Conservation (phyloP, 1,140 invertebrate genomes). For the Leptopilina clavipes region DNA sequence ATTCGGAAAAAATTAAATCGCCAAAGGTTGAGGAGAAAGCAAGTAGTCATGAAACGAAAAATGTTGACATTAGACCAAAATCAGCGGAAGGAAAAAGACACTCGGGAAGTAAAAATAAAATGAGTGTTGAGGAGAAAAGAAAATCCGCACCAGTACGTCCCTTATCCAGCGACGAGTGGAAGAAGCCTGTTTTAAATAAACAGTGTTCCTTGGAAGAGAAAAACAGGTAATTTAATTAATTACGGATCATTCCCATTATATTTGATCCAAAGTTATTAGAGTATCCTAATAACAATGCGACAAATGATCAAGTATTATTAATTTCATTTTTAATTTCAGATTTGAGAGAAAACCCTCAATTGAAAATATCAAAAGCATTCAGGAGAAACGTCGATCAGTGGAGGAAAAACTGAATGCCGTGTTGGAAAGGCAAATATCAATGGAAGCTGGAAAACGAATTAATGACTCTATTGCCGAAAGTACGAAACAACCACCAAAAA, state of each 20-base stretch:
- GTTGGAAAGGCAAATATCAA: constrained; percentile 68
- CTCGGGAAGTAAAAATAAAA: constrained; percentile 49
- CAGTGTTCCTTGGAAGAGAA: constrained; percentile 67
- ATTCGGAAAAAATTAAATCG: constrained; percentile 33
- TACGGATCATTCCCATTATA: no score
- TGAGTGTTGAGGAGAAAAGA: constrained; percentile 65
- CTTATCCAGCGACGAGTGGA: constrained; percentile 62
- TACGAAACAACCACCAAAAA: constrained; percentile 37
- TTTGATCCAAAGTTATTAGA: no score
- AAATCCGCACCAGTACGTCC: constrained; percentile 69
- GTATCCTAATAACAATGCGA: no score
- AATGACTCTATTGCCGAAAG: constrained; percentile 41
- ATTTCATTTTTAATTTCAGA: constrained; percentile 51
- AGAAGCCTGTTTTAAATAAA: constrained; percentile 60
- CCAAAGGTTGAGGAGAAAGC: constrained; percentile 28
- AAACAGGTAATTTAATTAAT: constrained; percentile 48
- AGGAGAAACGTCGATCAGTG: constrained; percentile 69
- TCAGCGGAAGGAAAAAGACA: constrained; percentile 52
- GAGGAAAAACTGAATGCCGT: constrained; percentile 73
- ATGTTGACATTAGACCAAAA: constrained; percentile 60
- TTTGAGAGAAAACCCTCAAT: constrained; percentile 48
- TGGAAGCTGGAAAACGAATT: constrained; percentile 57
- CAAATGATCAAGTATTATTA: no score
- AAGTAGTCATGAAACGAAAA: constrained; percentile 51
- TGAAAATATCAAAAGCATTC: constrained; percentile 60